Evolutionary conservation across 2,888 invertebrate species (phyloP).

Genomic region (Tachina fera): DNA sequence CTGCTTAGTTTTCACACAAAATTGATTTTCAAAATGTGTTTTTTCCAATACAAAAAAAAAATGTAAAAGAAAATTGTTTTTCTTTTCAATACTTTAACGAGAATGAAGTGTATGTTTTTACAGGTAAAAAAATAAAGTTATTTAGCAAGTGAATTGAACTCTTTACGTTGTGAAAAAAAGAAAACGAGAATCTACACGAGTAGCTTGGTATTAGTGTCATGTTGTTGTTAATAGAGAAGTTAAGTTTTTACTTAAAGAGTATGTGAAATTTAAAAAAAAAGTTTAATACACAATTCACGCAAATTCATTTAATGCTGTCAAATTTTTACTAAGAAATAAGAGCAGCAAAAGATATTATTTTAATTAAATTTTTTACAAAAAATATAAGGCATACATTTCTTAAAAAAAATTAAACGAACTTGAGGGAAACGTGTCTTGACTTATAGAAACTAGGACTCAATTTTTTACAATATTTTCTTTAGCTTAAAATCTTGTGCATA

Average conservation of each 20-base stretch:
- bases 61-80: not conserved
- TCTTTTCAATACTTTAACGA: constrained; percentile 26
- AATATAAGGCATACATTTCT: too few species aligned
- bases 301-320: too few species aligned
- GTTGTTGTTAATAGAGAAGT: constrained; percentile 33
- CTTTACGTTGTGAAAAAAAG: not conserved
- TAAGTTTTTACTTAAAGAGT: not conserved
- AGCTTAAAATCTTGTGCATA: not conserved
- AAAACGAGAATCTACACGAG: not conserved
- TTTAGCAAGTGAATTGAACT: constrained; percentile 40
- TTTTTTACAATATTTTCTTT: too few species aligned
- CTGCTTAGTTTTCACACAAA: constrained; percentile 69
- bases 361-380: not conserved
- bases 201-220: constrained; percentile 39
- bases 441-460: too few species aligned
- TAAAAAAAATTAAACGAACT: too few species aligned
- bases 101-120: constrained; percentile 25
- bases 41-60: constrained; percentile 26
- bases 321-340: too few species aligned
- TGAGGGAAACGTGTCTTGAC: too few species aligned
- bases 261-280: not conserved
- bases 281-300: not conserved
- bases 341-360: not conserved
- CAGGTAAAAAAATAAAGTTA: constrained; percentile 48
- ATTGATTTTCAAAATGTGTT: constrained; percentile 67